Evolutionary conservation across 2,113 vertebrate genomes (phyloP).

Genomic region (Channa maculata): DNA sequence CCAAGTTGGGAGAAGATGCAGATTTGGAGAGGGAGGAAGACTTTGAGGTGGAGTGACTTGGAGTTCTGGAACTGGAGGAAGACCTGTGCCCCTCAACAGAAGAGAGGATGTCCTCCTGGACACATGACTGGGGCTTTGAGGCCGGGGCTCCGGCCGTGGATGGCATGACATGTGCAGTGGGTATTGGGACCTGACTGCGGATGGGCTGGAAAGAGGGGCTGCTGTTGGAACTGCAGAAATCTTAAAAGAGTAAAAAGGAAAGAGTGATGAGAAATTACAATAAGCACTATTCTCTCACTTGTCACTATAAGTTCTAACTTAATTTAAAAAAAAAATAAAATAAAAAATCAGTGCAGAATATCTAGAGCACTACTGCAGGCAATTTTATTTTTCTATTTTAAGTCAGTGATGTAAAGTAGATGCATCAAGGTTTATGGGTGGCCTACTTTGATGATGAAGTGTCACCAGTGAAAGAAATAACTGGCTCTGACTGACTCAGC

Average conservation of each 20-base stretch:
- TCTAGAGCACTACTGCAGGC: conserved; percentile 43
- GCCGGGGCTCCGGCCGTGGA: conserved; percentile 89
- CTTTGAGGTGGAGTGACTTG: conserved; percentile 79
- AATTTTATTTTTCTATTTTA: conserved; percentile 65
- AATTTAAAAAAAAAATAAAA: neutral
- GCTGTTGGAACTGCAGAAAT: conserved; percentile 89
- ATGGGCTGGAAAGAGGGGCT: conserved; percentile 94
- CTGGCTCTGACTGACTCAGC: conserved; percentile 60
- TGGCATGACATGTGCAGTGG: conserved; percentile 98
- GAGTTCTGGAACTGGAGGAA: conserved; percentile 75
- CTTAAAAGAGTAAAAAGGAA: conserved; percentile 69
- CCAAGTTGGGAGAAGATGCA: conserved; percentile 83
- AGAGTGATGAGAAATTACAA: conserved; percentile 26
- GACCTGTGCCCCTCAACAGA: conserved; percentile 61
- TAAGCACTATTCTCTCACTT: neutral
- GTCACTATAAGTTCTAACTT: conserved; percentile 15
- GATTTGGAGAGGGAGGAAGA: conserved; percentile 84
- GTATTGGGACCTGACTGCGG: conserved; percentile 93
- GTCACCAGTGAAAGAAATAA: conserved; percentile 70
- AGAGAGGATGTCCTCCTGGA: conserved; percentile 72
- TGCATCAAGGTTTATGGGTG: conserved; percentile 65
- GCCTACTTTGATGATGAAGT: conserved; percentile 77
- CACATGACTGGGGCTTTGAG: conserved; percentile 81
- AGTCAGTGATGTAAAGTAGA: conserved; percentile 61
- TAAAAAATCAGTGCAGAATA: conserved; percentile 32